Base-by-base conservation (phyloP, 2,113 vertebrate species). In the Thalassarche chlororhynchos region DNA sequence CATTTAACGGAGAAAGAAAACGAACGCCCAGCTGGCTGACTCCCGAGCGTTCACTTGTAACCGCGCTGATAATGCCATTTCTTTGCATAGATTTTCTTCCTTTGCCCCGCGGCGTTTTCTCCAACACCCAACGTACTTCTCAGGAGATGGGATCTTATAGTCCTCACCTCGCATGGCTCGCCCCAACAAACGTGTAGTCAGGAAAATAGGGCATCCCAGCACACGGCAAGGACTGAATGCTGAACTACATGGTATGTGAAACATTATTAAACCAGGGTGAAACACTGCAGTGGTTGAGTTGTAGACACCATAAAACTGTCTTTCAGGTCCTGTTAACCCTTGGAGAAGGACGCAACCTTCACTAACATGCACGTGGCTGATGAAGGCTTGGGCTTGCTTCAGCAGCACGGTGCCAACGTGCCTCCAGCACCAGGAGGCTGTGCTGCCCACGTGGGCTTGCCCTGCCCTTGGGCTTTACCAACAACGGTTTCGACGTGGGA, bases 371-470 rank as follows among this genome's bases (percentile, higher is more conserved):
- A 29, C 2, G 5, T 14, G 42, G 69, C 62, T 52, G 54, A 57
- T 21, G 60, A 74, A 87, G 26, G 47, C 14, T 44, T 79, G 65
- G 51, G 23, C 32, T 49, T 68, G 19, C 26, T 61, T 69, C 36
- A 69, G 78, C 61, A 87, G 74, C 57, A 79, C 0, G 7, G 29
- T 32, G 32, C 17, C 57, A 19, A 7, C 0, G 0, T 12, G 36
- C 18, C 70, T 47, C 31, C 68, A 55, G 49, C 1, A 2, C 34
- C 62, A 19, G 12, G 34, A 40, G 32, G 60, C 69, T 65, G 55
- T 0, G 1, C 79, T 74, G 70, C 57, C 51, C 47, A 54, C 0
- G 0, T 0, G 26, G 31, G 25, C 47, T 76, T 28, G 17, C 49
- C 29, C 44, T 64, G 47, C 29, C 46, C 20, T 36, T 9, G 29